Evolutionary conservation across 2,888 invertebrate species (phyloP), one percentile per base, ranked within the genome.

Genomic region (Rhodophaea formosa): DNA sequence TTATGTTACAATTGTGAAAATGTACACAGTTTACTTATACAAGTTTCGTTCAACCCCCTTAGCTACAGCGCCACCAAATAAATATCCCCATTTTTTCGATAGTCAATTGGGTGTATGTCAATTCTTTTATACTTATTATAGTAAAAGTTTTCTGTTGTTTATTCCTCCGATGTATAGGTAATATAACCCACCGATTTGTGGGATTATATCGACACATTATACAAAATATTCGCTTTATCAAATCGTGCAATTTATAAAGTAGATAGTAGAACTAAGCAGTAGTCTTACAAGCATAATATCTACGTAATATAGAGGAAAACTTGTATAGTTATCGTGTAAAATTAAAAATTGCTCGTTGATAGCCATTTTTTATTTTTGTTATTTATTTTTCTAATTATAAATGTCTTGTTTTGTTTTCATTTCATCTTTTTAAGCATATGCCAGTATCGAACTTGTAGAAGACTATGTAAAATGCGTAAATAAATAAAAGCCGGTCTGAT

Each of bases 181-280:
- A 58, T 56, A 59, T 56, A 66, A 69, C 77, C 80, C 81, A 75
- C 76, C 77, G 76, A 74, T 59, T 64, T 68, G 79, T 77, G 80
- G 76, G 71, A 69, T 63, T 61, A 65, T 65, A 39, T 30, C 14
- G n/a, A 42, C 62, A 70, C 62, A 66, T 65, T 54, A 71, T 54
- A 71, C 75, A 75, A 80, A 79, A 81, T 82, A 83, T 79, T 89
- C 87, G 88, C 88, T 89, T 87, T 88, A 89, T 88, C 80, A 75
- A 88, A 86, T 85, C 80, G 91, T 91, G 91, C 91, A 91, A 91
- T 91, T 89, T 91, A 85, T 75, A 80, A 73, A 82, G 84, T 88
- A 88, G 86, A 79, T 72, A 46, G 73, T 80, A 80, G 79, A 74
- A 67, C 61, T 86, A 86, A 84, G 77, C 72, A 65, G 74, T 87